A percentile compares a stretch with the other conserved stretches of the same genome.
Conservation (phyloP, 2,888 invertebrate genomes). For the Platycheirus rosarum region DNA sequence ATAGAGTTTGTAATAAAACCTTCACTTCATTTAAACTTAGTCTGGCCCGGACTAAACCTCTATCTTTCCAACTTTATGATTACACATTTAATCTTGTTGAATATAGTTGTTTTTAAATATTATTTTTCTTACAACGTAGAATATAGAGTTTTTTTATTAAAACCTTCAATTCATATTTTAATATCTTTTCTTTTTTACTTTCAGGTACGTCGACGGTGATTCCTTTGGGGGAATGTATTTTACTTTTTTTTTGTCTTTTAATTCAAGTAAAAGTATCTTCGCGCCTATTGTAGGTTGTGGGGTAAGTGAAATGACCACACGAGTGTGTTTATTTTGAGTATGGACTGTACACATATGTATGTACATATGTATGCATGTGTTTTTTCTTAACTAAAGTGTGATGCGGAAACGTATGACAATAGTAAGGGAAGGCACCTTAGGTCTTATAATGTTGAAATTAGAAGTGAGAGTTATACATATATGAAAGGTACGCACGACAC, state of each 20-base stretch:
- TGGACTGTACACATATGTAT: not conserved
- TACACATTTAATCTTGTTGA: no score
- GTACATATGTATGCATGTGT: no score
- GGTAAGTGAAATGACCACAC: constrained; percentile 31
- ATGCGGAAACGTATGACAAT: constrained; percentile 25
- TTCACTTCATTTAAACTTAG: no score
- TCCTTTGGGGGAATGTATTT: constrained; percentile 8
- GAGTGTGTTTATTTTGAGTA: constrained; percentile 12
- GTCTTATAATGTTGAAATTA: constrained; percentile 14
- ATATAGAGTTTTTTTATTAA: no score
- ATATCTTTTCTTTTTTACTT: constrained; percentile 44
- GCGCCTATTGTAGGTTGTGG: constrained; percentile 19
- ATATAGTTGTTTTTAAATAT: no score
- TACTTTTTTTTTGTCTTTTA: no score
- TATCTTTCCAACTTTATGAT: no score
- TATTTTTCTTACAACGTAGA: no score
- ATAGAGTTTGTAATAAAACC: no score
- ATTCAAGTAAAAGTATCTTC: no score
- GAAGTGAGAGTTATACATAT: constrained; percentile 24
- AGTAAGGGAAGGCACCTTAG: constrained; percentile 8
- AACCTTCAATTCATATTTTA: no score
- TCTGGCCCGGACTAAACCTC: no score
- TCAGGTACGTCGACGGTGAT: constrained; percentile 57
- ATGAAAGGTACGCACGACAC: not conserved
- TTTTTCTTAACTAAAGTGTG: not conserved